phyloP scores from a whole-genome alignment of 2,113 vertebrate species.

The Oostethus manadensis region DNA sequence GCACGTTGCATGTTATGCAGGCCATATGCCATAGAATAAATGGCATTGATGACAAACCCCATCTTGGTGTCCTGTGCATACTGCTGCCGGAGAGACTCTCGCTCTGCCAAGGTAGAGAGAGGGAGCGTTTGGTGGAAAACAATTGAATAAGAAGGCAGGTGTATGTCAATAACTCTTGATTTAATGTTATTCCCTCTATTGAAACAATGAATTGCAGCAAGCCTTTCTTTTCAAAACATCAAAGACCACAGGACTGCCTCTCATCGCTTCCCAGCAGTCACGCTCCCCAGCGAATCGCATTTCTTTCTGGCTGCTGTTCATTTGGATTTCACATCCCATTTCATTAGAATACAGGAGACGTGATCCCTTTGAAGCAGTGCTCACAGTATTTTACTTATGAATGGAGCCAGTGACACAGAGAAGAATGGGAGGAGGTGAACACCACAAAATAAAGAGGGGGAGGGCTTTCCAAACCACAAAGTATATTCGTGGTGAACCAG shows the following conservation, averaged over 20 bases:
- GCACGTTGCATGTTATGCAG: constrained; percentile 92
- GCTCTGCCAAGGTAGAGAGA: constrained; percentile 65
- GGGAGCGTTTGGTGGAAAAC: background rate
- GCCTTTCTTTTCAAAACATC: constrained; percentile 30
- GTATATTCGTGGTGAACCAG: constrained; percentile 22
- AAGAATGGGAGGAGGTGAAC: constrained; percentile 4
- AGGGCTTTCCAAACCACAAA: constrained; percentile 11
- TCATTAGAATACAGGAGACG: constrained; percentile 58
- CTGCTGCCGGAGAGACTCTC: constrained; percentile 84
- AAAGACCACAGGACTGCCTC: constrained; percentile 27
- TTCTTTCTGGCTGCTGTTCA: constrained; percentile 36
- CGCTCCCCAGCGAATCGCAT: constrained; percentile 32
- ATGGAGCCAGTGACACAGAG: constrained; percentile 37
- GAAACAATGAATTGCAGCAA: constrained; percentile 6
- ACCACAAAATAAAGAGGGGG: constrained; percentile 27
- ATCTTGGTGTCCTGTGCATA: constrained; percentile 98
- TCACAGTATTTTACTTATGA: constrained; percentile 47
- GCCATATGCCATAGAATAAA: constrained; percentile 96
- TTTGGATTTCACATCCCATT: constrained; percentile 48
- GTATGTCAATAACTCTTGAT: constrained; percentile 26
- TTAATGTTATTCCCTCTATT: constrained; percentile 12
- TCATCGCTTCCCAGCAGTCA: constrained; percentile 26
- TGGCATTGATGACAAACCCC: constrained; percentile 98
- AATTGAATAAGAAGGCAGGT: constrained; percentile 6
- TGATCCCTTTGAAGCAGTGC: constrained; percentile 54